Base-by-base conservation (phyloP, 2,797 vertebrate genomes). In the Trachops cirrhosus region DNA sequence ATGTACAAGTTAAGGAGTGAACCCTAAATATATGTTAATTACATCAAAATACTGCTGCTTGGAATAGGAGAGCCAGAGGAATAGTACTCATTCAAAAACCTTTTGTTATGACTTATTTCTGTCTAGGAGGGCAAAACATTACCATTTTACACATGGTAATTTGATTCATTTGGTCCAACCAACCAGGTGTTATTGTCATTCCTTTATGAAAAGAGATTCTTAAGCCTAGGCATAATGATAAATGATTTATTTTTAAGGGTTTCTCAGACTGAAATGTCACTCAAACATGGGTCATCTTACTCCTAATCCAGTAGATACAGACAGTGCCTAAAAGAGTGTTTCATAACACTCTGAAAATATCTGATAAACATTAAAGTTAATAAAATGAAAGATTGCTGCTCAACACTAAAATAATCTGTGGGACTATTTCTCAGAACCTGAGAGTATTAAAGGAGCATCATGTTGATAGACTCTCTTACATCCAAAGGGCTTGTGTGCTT, bases 341-440 rank as follows among this genome's bases (percentile, higher is more conserved):
- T 88, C 74, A 50, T 70, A 94, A 74, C 26, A 70, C 22, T 68
- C 41, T 52, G 68, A 75, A 88, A 92, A 89, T 26, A 75, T 75
- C 70, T 85, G 39, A 78, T 84, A 41, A 92, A 70, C 70, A 59
- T 80, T 39, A 83, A 82, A 68, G 21, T 91, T 87, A 87, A 77
- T 91, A 62, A 95, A 93, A 59, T 75, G 32, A 86, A 71, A 85
- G 44, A 59, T 62, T 82, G 29, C 68, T 86, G 39, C 73, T 77
- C 59, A 84, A 62, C 52, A 91, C 32, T 21, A 86, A 89, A 86
- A 37, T 90, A 14, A 62, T 90, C 18, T 32, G 41, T 93, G 34
- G 86, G 57, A 82, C 59, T 94, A 15, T 80, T 95, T 75, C 75
- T 77, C 70, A 77, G 70, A 86, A 87, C 37, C 57, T 93, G 37